Evolutionary conservation across 2,797 vertebrate species (phyloP).

Genomic region (Alcedo atthis): DNA sequence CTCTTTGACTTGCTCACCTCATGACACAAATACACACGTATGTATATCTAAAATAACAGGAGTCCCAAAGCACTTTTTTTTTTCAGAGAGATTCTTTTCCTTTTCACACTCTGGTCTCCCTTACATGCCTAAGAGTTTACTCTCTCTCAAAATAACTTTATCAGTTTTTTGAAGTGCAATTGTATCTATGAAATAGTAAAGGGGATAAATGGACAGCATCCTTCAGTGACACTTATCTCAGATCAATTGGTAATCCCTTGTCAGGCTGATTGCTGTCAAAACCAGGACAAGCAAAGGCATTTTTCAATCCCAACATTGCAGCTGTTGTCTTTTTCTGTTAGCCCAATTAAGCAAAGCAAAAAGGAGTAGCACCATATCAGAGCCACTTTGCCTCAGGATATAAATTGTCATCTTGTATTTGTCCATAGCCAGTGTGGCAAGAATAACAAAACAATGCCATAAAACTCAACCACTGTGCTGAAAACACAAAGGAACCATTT

Average conservation of each 20-base stretch:
- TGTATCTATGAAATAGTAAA: not conserved
- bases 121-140: not conserved
- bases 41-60: not conserved
- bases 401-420: slow-evolving; percentile 47
- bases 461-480: slow-evolving; percentile 39
- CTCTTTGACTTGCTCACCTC: not conserved
- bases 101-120: not conserved
- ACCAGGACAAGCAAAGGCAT: slow-evolving; percentile 49
- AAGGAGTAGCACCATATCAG: slow-evolving; percentile 37
- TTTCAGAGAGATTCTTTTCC: not conserved
- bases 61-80: not conserved
- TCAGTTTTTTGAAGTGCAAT: not conserved
- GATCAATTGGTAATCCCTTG: slow-evolving; percentile 46
- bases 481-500: slow-evolving; percentile 50
- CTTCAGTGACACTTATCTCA: not conserved
- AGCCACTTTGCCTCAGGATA: slow-evolving; percentile 49
- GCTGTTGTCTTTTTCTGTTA: slow-evolving; percentile 65
- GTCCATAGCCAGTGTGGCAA: slow-evolving; percentile 13
- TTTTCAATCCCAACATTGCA: slow-evolving; percentile 49
- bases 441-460: slow-evolving; percentile 18
- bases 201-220: not conserved
- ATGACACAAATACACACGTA: accelerated
- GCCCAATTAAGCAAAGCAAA: slow-evolving; percentile 60
- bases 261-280: slow-evolving; percentile 51
- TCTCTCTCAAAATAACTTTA: not conserved